A percentile compares a stretch with the other conserved stretches of the same genome.
Conservation (phyloP, 2,888 invertebrate species). For the Campoplex capitator region DNA sequence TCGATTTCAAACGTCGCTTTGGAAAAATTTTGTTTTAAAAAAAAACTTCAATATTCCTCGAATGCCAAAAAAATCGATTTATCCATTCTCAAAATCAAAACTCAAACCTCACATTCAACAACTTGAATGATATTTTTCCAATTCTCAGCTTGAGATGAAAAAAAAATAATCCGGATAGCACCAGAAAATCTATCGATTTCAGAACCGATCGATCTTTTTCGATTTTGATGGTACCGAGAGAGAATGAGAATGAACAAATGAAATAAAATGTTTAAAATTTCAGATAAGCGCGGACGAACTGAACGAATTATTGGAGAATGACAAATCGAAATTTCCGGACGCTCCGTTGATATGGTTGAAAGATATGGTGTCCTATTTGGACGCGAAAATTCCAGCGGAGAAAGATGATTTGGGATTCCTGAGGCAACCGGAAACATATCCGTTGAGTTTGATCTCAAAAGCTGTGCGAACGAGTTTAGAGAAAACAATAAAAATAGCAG, state of each 20-base stretch:
- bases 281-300: constrained; percentile 88
- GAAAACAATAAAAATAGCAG: constrained; percentile 87
- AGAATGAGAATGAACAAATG: not conserved
- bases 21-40: not conserved
- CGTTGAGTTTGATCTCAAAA: constrained; percentile 86
- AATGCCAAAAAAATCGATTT: no score
- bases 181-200: no score
- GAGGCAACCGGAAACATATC: constrained; percentile 86
- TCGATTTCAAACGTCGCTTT: not conserved
- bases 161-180: no score
- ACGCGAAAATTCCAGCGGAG: constrained; percentile 88
- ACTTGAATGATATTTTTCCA: no score
- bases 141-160: no score
- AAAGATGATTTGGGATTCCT: constrained; percentile 88
- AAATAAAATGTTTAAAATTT: constrained; percentile 57
- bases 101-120: no score
- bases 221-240: not conserved
- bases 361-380: constrained; percentile 88
- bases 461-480: constrained; percentile 85
- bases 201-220: not conserved
- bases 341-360: constrained; percentile 91
- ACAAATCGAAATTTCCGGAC: constrained; percentile 89
- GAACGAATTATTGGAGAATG: constrained; percentile 85
- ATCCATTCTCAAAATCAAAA: no score
- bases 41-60: no score